phyloP scores from a whole-genome alignment of 2,113 vertebrate species.

The Chaetorhynchus papuensis region DNA sequence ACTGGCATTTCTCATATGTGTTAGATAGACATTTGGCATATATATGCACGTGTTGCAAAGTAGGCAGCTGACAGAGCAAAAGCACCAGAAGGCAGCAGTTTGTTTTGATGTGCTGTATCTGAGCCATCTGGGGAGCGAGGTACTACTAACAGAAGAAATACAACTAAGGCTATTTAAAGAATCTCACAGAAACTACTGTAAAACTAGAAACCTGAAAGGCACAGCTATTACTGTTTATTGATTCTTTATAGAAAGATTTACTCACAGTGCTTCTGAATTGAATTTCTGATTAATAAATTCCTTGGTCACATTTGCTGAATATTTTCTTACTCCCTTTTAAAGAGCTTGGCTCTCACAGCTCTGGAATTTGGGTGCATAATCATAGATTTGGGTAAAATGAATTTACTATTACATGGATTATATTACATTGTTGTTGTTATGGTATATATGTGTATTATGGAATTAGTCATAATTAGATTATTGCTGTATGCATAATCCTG shows the following conservation, averaged over 20 bases:
- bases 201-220: background rate
- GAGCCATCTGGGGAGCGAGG: background rate
- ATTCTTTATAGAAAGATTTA: constrained; percentile 13
- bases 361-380: background rate
- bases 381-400: background rate
- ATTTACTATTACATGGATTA: background rate
- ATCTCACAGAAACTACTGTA: background rate
- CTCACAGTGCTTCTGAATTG: background rate
- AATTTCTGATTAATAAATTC: constrained; percentile 8
- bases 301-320: background rate
- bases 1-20: background rate
- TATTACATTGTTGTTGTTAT: background rate
- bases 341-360: background rate
- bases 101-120: constrained; percentile 4
- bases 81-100: background rate
- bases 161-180: background rate
- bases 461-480: background rate
- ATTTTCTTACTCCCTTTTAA: background rate
- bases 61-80: constrained; percentile 30
- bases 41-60: background rate
- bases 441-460: background rate
- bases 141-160: constrained; percentile 11
- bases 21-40: constrained; percentile 1
- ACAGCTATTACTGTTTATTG: background rate
- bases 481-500: background rate